These are phyloP conservation scores for Coracopsis vasa DNA, from an alignment of 2,113 vertebrate genomes.

Conservation along the genomic window DNA sequence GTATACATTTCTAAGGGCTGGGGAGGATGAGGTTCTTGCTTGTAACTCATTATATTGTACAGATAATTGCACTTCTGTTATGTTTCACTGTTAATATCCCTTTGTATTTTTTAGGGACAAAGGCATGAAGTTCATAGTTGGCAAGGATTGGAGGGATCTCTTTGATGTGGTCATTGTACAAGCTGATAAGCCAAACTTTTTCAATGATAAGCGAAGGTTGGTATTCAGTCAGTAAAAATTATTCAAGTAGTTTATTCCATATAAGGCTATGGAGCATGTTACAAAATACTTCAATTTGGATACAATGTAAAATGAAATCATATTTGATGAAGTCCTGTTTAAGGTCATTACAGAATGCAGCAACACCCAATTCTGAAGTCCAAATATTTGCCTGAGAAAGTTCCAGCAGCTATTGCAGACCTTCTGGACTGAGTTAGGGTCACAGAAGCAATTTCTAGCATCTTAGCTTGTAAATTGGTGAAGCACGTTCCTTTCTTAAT, in stretches of 20 bases:
- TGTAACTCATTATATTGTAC: neutral
- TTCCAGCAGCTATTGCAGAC: neutral
- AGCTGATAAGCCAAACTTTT: conserved; percentile 95
- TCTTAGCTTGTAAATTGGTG: neutral
- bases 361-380: neutral
- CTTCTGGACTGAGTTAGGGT: neutral
- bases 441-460: neutral
- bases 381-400: neutral
- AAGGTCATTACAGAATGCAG: neutral
- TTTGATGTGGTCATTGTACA: conserved; percentile 98
- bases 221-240: conserved; percentile 11
- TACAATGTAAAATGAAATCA: neutral
- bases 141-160: conserved; percentile 95
- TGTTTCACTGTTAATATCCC: neutral
- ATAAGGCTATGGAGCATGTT: neutral
- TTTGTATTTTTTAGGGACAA: conserved; percentile 79
- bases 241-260: neutral
- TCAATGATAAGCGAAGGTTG: conserved; percentile 95
- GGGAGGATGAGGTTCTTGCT: neutral
- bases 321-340: neutral
- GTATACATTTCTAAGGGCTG: neutral
- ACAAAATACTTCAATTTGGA: neutral
- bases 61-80: neutral
- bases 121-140: conserved; percentile 95
- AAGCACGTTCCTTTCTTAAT: neutral